Conservation (phyloP, 2,113 vertebrate species). For the Lepisosteus oculatus region DNA sequence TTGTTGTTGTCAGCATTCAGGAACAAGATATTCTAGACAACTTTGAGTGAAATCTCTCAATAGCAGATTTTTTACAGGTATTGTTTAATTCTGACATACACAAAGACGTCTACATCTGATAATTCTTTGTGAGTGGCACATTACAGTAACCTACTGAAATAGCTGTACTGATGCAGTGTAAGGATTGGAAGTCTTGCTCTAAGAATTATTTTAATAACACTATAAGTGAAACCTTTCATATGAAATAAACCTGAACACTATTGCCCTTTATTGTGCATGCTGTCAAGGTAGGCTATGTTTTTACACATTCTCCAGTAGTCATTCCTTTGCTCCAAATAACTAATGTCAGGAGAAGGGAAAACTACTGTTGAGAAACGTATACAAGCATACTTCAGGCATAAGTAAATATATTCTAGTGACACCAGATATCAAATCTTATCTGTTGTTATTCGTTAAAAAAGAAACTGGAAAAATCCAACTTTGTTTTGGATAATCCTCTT, state of each 20-base stretch:
- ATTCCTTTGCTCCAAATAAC: background rate
- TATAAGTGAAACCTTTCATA: conserved; percentile 16
- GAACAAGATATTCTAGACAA: no score
- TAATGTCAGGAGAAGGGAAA: background rate
- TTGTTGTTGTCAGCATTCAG: no score
- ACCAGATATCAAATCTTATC: background rate
- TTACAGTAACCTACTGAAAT: background rate
- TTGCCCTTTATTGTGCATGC: conserved; percentile 15
- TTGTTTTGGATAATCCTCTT: background rate
- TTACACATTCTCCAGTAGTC: conserved; percentile 17
- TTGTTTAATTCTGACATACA: no score
- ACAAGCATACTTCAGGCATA: background rate
- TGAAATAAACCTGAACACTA: conserved; percentile 22
- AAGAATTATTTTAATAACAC: conserved; percentile 7
- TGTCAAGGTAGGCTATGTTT: conserved; percentile 2
- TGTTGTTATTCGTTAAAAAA: background rate
- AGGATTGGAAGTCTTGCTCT: background rate
- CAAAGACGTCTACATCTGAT: no score
- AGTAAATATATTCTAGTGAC: background rate
- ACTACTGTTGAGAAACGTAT: background rate
- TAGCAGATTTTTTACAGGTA: no score
- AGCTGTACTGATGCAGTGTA: background rate
- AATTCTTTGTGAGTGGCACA: no score
- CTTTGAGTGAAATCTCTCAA: no score
- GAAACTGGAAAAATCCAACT: background rate